Base-by-base conservation (phyloP, 2,113 vertebrate genomes). In the Regulus satrapa region DNA sequence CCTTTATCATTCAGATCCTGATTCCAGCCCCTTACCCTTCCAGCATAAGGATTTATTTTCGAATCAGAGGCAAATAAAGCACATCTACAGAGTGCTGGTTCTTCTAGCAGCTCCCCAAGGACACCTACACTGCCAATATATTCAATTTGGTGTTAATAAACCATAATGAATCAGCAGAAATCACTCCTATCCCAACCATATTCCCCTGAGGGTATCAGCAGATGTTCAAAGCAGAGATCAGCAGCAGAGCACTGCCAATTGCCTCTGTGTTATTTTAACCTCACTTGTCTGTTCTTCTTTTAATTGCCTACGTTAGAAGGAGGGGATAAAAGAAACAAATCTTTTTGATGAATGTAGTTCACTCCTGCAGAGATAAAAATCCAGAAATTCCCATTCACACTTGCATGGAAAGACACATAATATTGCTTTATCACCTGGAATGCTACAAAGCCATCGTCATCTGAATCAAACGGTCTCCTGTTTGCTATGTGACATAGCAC, bases 101-200 rank as follows among this genome's bases (percentile, higher is more conserved):
- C 54, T 73, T 58, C 68, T 71, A 66, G 78, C 46, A 51, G 52
- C 28, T 80, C 92, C 64, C 59, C 43, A 45, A 68, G n/a, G 93
- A 77, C 40, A 58, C 17, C 68, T 84, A 48, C 36, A 32, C 59
- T 36, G 31, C 52, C 82, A 56, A 43, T 89, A 92, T 58, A 89
- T 68, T 87, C 92, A 89, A 88, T 94, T 76, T 85, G n/a, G 90
- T 77, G 59, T 82, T 93, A 96, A 94, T 89, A 96, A 96, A 92
- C 67, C 67, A 80, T 69, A 76, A 83, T 89, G 85, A 95, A 66
- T 95, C 94, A 92, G 92, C 92, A 95, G 62, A 93, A 95, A 89
- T 76, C 78, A 58, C 18, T 85, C 32, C 49, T 58, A 58, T 38
- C 66, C 32, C 55, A 83, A 58, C 54, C 54, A 85, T 12, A 24